These are phyloP conservation scores for Elaeidobius kamerunicus DNA, from an alignment of 2,888 invertebrate genomes.

Conservation along the genomic window DNA sequence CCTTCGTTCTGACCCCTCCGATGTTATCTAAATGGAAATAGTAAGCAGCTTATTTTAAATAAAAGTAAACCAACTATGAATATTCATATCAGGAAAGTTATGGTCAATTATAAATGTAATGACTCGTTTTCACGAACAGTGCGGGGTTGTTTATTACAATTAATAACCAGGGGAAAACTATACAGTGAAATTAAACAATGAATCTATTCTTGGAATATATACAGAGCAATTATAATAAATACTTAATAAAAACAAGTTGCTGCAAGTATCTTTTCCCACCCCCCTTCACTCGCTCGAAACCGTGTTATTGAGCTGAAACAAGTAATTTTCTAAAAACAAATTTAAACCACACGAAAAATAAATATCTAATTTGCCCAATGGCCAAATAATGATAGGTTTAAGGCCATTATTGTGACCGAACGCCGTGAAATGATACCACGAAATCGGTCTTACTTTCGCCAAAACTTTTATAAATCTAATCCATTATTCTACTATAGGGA, in stretches of 20 bases:
- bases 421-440: constrained; percentile 26
- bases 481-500: constrained; percentile 13
- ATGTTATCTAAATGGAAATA: constrained; percentile 7
- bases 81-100: no score
- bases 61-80: no score
- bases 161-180: no score
- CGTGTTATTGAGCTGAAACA: background rate
- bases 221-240: no score
- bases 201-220: no score
- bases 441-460: constrained; percentile 25
- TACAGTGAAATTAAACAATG: no score
- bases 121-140: no score
- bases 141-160: no score
- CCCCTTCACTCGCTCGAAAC: constrained; percentile 2
- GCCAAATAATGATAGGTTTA: constrained; percentile 20
- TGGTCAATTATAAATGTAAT: no score
- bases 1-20: no score
- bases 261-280: background rate
- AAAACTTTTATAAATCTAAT: constrained; percentile 18
- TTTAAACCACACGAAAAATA: constrained; percentile 14
- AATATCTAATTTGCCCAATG: constrained; percentile 26
- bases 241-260: no score
- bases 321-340: constrained; percentile 10
- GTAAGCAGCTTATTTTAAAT: no score
- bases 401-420: constrained; percentile 21